These are phyloP conservation scores for Microvelia longipes DNA, from an alignment of 1,140 invertebrate species.

Conservation along the genomic window DNA sequence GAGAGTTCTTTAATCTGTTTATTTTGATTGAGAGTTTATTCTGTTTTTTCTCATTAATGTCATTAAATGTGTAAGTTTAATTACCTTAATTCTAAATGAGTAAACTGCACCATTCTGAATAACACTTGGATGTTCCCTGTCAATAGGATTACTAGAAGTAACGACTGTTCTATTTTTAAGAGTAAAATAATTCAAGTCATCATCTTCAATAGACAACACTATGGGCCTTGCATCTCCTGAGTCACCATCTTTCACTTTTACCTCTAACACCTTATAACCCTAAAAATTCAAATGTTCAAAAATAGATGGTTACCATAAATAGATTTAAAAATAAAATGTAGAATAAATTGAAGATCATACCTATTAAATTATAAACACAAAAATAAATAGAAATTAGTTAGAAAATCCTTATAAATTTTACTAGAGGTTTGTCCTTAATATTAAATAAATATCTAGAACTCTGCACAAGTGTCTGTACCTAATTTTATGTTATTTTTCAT, in stretches of 20 bases:
- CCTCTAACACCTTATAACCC: slow-evolving; percentile 42
- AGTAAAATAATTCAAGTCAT: slow-evolving; percentile 49
- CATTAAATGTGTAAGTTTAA: too few species aligned
- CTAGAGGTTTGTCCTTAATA: too few species aligned
- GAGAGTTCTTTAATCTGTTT: too few species aligned
- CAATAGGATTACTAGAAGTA: slow-evolving; percentile 46
- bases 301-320: neutral
- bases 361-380: too few species aligned
- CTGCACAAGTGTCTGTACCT: too few species aligned
- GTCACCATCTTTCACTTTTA: slow-evolving; percentile 60
- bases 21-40: too few species aligned
- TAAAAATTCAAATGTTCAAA: slow-evolving; percentile 14
- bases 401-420: too few species aligned
- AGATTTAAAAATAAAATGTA: neutral
- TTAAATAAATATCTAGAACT: too few species aligned
- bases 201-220: slow-evolving; percentile 47
- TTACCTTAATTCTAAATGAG: slow-evolving; percentile 47
- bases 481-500: too few species aligned
- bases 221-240: slow-evolving; percentile 50
- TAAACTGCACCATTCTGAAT: slow-evolving; percentile 64
- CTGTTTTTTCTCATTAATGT: too few species aligned
- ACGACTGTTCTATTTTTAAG: slow-evolving; percentile 35
- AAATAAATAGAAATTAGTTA: too few species aligned
- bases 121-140: slow-evolving; percentile 54
- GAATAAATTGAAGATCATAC: neutral